Percentiles rank a stretch among this genome's conserved stretches.
These are phyloP conservation scores for Heliothis virescens DNA, from an alignment of 1,140 invertebrate genomes.

Conservation along the genomic window DNA sequence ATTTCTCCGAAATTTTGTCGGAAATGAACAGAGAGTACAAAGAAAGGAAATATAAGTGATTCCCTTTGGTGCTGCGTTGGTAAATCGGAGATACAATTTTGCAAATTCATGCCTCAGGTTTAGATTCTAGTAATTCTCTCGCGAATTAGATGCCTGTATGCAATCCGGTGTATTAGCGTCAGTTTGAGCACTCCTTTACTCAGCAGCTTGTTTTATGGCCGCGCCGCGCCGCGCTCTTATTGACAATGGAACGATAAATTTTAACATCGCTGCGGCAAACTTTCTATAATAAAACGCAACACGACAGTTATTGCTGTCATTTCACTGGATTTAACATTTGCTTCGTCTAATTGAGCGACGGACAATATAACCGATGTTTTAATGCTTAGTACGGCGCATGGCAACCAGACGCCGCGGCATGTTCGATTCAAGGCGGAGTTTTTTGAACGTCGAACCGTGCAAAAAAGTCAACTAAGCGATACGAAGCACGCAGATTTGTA, in stretches of 20 bases:
- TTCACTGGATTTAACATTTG: slow-evolving; percentile 36
- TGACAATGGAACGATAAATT: slow-evolving; percentile 60
- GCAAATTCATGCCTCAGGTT: no score
- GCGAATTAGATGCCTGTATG: no score
- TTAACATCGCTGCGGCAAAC: slow-evolving; percentile 46
- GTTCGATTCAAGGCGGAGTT: slow-evolving; percentile 66
- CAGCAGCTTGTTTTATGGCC: slow-evolving; percentile 38
- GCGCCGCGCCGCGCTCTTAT: slow-evolving; percentile 40
- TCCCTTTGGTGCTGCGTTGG: no score
- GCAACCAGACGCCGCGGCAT: slow-evolving; percentile 28
- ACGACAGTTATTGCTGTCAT: slow-evolving; percentile 42
- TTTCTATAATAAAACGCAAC: slow-evolving; percentile 49
- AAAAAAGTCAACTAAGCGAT: slow-evolving; percentile 63
- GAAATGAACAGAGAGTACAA: no score
- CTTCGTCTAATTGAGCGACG: slow-evolving; percentile 52
- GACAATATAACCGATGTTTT: slow-evolving; percentile 39
- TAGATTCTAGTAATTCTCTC: no score
- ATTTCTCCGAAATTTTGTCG: no score
- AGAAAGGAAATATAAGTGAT: no score
- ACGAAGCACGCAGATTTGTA: slow-evolving; percentile 61
- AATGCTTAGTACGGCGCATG: slow-evolving; percentile 23
- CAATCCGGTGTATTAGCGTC: no score
- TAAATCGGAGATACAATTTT: no score
- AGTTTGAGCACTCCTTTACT: slow-evolving; percentile 12
- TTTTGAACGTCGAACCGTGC: slow-evolving; percentile 66